phyloP scores from a whole-genome alignment of 2,888 invertebrate genomes.

The Chloroclystis v-ata region DNA sequence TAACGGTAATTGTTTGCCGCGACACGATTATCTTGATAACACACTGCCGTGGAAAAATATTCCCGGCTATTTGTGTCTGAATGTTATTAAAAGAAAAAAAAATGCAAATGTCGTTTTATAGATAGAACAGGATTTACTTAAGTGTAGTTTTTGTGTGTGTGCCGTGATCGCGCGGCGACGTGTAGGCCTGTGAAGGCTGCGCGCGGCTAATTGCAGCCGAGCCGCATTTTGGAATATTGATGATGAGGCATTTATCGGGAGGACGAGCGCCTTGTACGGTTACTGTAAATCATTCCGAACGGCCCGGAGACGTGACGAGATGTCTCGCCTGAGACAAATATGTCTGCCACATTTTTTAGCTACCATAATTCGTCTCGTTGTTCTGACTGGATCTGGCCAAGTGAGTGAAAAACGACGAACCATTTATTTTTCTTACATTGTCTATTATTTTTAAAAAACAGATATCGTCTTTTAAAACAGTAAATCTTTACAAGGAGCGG shows the following conservation, averaged over 20 bases:
- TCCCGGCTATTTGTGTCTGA: conserved; percentile 25
- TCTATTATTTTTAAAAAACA: conserved; percentile 22
- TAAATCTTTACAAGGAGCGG: conserved; percentile 23
- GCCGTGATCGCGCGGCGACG: conserved; percentile 51
- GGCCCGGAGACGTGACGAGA: conserved; percentile 71
- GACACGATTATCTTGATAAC: conserved; percentile 35
- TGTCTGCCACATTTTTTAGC: conserved; percentile 65
- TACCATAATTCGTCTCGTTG: conserved; percentile 60
- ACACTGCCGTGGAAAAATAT: conserved; percentile 28
- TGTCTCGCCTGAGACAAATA: conserved; percentile 71
- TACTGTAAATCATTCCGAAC: conserved; percentile 74
- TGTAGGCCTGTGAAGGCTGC: conserved; percentile 73
- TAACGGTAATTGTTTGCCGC: conserved; percentile 47
- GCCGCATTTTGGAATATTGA: conserved; percentile 78
- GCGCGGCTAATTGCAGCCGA: conserved; percentile 72
- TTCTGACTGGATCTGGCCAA: conserved; percentile 48
- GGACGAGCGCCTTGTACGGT: conserved; percentile 72
- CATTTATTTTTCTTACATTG: conserved; percentile 36
- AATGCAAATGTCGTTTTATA: conserved; percentile 62
- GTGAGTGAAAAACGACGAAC: conserved; percentile 41
- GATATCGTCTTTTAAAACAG: conserved; percentile 13
- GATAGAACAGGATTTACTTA: conserved; percentile 66
- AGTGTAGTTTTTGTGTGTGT: conserved; percentile 59
- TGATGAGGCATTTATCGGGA: conserved; percentile 76
- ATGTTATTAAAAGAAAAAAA: conserved; percentile 40